phyloP scores from a whole-genome alignment of 1,140 invertebrate species.

The Hycleus cichorii region DNA sequence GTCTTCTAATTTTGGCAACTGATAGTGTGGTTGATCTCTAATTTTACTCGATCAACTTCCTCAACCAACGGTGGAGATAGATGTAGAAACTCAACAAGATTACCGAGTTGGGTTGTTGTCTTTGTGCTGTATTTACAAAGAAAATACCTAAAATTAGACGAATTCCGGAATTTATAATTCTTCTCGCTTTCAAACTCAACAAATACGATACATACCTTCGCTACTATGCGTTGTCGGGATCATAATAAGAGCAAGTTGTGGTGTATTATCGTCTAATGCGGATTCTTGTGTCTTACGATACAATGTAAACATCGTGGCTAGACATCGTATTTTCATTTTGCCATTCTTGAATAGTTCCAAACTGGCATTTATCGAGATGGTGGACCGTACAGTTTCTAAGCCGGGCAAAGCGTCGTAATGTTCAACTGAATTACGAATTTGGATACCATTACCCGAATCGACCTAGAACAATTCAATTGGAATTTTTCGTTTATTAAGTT shows the following conservation, averaged over 20 bases:
- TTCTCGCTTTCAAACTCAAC: no score
- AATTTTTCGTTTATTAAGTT: neutral
- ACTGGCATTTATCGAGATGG: constrained; percentile 38
- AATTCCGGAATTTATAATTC: neutral
- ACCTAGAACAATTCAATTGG: constrained; percentile 20
- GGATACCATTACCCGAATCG: constrained; percentile 12
- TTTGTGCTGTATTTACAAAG: neutral
- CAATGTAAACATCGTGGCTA: constrained; percentile 42
- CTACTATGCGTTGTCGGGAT: constrained; percentile 38
- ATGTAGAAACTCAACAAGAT: constrained; percentile 3
- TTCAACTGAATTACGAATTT: constrained; percentile 24
- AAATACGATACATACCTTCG: constrained; percentile 20
- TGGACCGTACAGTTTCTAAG: constrained; percentile 37
- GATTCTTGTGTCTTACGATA: constrained; percentile 38
- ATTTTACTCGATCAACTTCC: neutral
- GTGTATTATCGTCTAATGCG: constrained; percentile 42
- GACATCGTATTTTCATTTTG: constrained; percentile 41
- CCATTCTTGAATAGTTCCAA: constrained; percentile 41
- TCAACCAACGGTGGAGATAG: constrained; percentile 7
- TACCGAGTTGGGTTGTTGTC: neutral
- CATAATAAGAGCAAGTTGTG: constrained; percentile 42
- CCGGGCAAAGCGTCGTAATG: constrained; percentile 36
- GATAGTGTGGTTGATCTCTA: no score
- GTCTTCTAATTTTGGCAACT: neutral
- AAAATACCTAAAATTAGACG: constrained; percentile 6